Evolutionary conservation across 2,888 invertebrate genomes (phyloP).

Genomic region (Megaustenia siamemsis): DNA sequence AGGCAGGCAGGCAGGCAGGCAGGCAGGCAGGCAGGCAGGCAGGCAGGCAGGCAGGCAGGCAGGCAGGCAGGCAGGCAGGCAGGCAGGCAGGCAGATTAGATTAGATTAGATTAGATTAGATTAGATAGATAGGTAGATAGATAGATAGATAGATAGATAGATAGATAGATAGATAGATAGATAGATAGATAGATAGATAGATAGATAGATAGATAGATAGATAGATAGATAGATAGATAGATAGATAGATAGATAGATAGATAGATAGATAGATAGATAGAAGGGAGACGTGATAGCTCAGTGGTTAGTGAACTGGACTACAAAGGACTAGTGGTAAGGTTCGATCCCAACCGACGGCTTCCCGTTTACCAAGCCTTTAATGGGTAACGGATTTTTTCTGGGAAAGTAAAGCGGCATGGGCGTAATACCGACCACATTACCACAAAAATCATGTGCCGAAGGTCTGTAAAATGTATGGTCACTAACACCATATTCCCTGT

Average conservation of each 20-base stretch:
- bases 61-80: neutral
- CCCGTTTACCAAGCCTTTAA: too few relatives aligned
- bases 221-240: conserved; percentile 29
- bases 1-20: neutral
- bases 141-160: conserved; percentile 29
- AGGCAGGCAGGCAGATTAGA: neutral
- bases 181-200: conserved; percentile 2
- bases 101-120: neutral
- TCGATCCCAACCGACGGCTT: too few relatives aligned
- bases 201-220: conserved; percentile 11
- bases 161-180: conserved; percentile 7
- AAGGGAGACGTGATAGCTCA: too few relatives aligned
- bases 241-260: conserved; percentile 27
- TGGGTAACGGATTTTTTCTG: too few relatives aligned
- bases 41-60: conserved; percentile 23
- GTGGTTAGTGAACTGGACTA: too few relatives aligned
- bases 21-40: neutral
- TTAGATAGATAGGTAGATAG: conserved; percentile 30
- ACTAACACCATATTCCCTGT: too few relatives aligned
- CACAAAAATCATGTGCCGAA: too few relatives aligned
- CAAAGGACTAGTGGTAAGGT: too few relatives aligned
- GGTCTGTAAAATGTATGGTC: too few relatives aligned
- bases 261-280: conserved; percentile 28
- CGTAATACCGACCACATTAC: too few relatives aligned
- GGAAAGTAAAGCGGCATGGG: too few relatives aligned